Conservation (phyloP, 2,113 vertebrate genomes). For the Mixornis gularis region DNA sequence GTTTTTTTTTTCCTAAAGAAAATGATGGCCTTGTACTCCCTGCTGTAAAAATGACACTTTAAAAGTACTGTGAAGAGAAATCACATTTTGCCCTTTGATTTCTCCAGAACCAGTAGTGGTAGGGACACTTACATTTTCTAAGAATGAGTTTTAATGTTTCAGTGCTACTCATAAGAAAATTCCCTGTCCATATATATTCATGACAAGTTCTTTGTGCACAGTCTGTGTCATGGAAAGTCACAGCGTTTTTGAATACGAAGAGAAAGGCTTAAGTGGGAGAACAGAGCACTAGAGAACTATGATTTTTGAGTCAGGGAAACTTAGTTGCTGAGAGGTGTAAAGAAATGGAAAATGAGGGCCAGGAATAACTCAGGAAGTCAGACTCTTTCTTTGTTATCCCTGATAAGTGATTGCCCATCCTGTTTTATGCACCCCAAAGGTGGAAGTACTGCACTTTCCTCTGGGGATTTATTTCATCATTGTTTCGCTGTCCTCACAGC, state of each 20-base stretch:
- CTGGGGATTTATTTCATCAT: neutral
- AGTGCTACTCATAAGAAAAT: neutral
- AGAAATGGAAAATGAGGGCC: neutral
- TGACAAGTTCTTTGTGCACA: neutral
- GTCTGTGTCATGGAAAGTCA: conserved; percentile 2
- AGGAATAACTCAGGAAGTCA: neutral
- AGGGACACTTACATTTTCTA: neutral
- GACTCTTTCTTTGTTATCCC: neutral
- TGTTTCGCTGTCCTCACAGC: neutral
- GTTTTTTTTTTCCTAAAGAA: neutral
- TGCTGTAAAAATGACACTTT: neutral
- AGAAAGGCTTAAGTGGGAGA: conserved; percentile 1
- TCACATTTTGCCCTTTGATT: conserved; percentile 7
- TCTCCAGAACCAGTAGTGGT: neutral
- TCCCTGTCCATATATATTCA: conserved; percentile 13
- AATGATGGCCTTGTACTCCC: neutral
- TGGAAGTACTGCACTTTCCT: neutral
- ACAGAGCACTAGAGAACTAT: neutral
- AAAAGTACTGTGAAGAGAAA: conserved; percentile 1
- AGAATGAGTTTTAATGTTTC: conserved; percentile 7
- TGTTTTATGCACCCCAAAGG: neutral
- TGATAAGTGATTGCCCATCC: neutral
- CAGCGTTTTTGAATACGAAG: conserved; percentile 3
- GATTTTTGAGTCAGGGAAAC: neutral
- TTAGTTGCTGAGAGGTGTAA: neutral